Base-by-base conservation (phyloP, 1,140 invertebrate genomes). In the Temnothorax nylanderi region DNA sequence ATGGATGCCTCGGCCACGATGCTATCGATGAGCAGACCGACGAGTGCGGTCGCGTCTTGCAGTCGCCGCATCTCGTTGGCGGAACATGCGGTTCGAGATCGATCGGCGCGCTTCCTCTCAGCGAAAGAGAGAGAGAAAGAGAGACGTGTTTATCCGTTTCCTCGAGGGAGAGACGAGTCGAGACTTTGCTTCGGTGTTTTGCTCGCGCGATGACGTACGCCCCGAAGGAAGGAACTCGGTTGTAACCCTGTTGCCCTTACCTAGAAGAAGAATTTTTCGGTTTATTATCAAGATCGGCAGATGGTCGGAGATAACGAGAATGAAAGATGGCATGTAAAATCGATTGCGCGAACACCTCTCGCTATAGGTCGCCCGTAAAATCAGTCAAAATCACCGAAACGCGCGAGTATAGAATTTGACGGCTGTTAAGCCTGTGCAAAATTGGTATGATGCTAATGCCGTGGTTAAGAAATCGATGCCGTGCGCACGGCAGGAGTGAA, bases 131-230 rank as follows among this genome's bases (percentile, higher is more conserved):
- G 80, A 56, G 21, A 62, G 80, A 56, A 13, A 47, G 2, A 71
- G 69, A 74, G 21, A 84, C 21, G 69, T 32, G 41, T 60, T 56
- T 54, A 62, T 75, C 13, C n/a, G 41, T 62, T 47, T 49, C 47
- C 54, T 84, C 47, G 37, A 56, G 21, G 21, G 32, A 1, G 11
- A 80, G 26, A 44, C 16, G 10, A 47, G 18, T 32, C 21, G 84
- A 92, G 87, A 91, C 87, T 90, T 90, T 85, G 90, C 92, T 91
- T 91, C 88, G 78, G 32, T 21, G 32, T 41, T 62, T 58, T 11
- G 16, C 47, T 65, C 13, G 32, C 51, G 44, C 5, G 37, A 10
- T 80, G 21, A 62, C 1, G 60, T 21, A 41, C 4, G n/a, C 47
- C 65, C 51, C 18, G 32, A 64, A 80, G 80, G 80, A 47, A 74